Percentiles rank a stretch among this genome's conserved stretches.
phyloP scores from a whole-genome alignment of 2,113 vertebrate species.

The Aleadryas rufinucha region DNA sequence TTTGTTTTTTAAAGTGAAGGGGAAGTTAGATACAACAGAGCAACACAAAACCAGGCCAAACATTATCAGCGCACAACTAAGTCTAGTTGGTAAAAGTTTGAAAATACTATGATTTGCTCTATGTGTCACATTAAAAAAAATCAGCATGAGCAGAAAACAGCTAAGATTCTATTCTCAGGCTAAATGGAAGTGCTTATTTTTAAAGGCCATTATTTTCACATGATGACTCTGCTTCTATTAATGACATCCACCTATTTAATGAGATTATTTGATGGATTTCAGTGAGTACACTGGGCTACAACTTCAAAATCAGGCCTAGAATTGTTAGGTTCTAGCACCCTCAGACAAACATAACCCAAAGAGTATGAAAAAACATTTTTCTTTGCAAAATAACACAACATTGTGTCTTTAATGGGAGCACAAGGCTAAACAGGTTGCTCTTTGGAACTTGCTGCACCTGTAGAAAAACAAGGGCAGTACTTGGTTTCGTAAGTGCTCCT shows the following conservation, averaged over 20 bases:
- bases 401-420: neutral
- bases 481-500: neutral
- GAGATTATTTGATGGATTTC: neutral
- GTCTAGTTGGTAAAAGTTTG: neutral
- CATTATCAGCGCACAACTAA: constrained; percentile 5
- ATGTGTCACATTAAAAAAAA: neutral
- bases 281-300: neutral
- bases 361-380: neutral
- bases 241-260: neutral
- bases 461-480: neutral
- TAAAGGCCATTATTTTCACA: neutral
- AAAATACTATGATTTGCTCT: neutral
- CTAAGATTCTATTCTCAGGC: neutral
- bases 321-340: neutral
- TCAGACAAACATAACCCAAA: neutral
- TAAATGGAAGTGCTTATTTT: neutral
- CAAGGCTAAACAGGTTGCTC: neutral
- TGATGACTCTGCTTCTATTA: neutral
- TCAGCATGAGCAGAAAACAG: neutral
- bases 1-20: neutral
- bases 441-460: neutral
- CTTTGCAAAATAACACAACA: neutral
- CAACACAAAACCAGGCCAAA: neutral
- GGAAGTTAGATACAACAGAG: neutral
- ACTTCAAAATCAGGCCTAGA: neutral